Base-by-base conservation (phyloP, 2,113 vertebrate species). In the Ciconia boyciana region DNA sequence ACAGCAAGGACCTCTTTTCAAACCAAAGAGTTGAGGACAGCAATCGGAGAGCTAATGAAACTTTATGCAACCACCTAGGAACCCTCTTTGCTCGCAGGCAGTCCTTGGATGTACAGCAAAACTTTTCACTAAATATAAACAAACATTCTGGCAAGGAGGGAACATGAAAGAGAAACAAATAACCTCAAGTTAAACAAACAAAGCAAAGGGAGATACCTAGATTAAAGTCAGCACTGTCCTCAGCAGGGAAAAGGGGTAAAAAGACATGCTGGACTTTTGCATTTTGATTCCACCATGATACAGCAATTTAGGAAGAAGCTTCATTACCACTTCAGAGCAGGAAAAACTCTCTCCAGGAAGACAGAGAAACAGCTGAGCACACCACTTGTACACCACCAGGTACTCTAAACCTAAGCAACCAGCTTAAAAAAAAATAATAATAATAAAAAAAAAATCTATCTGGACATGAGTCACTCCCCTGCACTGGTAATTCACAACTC, bases 111-210 rank as follows among this genome's bases (percentile, higher is more conserved):
- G 83, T 4, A 34, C 31, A 58, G 71, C 88, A 92, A 68, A 89
- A 89, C 64, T 76, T 68, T 34, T 43, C 79, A 81, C 51, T 68
- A 72, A 79, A 65, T 29, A 22, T 77, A 91, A 94, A 90, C 72
- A 95, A 90, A 49, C 28, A 14, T 16, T 61, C 58, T 76, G 64
- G 71, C 68, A 90, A 89, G 83, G 75, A 93, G 43, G 64, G 78
- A 74, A 83, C 24, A 26, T 13, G 61, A 48, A 91, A 94, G 82
- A 88, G 90, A 88, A 94, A 93, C 75, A 94, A 96, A 93, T 41
- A 96, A 57, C 32, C 54, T 78, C 46, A 39, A 80, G 58, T 80
- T 83, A 83, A 90, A 94, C 66, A 96, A 96, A 85, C 49, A 85
- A 39, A 77, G 79, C 62, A 72, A 74, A 77, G 65, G 51, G 54